These are phyloP conservation scores for Acleris cristana DNA, from an alignment of 2,888 invertebrate species.

Conservation along the genomic window DNA sequence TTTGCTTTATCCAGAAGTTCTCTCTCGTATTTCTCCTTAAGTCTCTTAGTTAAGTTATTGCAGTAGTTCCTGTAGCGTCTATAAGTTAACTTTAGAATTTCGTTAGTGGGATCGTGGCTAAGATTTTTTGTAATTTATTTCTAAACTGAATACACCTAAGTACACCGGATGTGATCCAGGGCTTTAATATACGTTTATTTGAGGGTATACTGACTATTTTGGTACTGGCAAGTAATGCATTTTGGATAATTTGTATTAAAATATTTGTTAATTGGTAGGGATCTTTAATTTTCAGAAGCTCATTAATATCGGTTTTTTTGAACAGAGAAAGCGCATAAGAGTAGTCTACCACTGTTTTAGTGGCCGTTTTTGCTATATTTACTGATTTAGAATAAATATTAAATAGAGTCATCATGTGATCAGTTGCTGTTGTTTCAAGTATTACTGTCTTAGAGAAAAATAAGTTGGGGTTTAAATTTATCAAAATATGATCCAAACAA, in stretches of 20 bases:
- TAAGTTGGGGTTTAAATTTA: constrained; percentile 1
- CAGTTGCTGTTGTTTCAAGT: not conserved
- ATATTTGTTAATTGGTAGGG: too few species aligned
- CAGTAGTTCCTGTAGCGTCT: constrained; percentile 40
- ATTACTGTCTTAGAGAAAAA: not conserved
- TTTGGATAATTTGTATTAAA: too few species aligned
- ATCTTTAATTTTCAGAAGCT: too few species aligned
- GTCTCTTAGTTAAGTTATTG: constrained; percentile 35
- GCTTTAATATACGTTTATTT: constrained; percentile 7
- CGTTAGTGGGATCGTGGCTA: constrained; percentile 35
- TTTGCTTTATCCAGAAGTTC: constrained; percentile 24
- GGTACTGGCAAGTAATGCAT: too few species aligned
- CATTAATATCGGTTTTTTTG: not conserved
- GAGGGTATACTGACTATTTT: too few species aligned
- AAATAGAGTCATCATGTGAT: not conserved
- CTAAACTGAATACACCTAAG: constrained; percentile 32
- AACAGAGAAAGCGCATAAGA: not conserved
- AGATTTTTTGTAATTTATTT: constrained; percentile 33
- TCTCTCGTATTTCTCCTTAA: constrained; percentile 37
- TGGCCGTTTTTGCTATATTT: not conserved
- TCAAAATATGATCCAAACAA: not conserved
- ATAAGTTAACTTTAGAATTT: constrained; percentile 31
- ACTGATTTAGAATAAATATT: constrained; percentile 4
- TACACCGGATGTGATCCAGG: constrained; percentile 39
- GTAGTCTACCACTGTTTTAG: not conserved